phyloP scores from a whole-genome alignment of 2,797 vertebrate genomes.

The Anomalospiza imberbis region DNA sequence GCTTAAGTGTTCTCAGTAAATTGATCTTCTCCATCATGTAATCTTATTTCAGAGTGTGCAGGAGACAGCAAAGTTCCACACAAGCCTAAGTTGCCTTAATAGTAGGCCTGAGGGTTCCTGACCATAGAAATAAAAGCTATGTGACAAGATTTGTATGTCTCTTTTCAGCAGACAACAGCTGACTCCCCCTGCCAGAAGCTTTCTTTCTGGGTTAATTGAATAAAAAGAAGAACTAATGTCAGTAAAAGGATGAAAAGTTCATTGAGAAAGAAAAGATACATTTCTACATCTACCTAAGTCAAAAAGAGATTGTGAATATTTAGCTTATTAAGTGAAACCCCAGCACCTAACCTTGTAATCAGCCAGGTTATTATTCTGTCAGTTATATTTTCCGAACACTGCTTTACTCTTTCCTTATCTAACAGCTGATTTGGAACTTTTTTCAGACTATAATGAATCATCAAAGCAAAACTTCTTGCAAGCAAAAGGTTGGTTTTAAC shows the following conservation, averaged over 20 bases:
- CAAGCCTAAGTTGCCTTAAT: slow-evolving; percentile 69
- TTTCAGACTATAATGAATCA: not conserved
- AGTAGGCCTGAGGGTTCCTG: slow-evolving; percentile 69
- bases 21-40: slow-evolving; percentile 71
- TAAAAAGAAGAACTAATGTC: slow-evolving; percentile 68
- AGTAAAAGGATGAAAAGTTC: slow-evolving; percentile 66
- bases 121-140: slow-evolving; percentile 73
- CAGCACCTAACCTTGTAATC: slow-evolving; percentile 14
- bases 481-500: not conserved
- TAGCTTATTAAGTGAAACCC: slow-evolving; percentile 41
- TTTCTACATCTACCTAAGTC: not conserved
- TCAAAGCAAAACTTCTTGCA: not conserved
- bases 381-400: not conserved
- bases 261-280: slow-evolving; percentile 58
- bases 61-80: slow-evolving; percentile 74
- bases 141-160: slow-evolving; percentile 69
- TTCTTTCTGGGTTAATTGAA: slow-evolving; percentile 74
- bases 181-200: slow-evolving; percentile 64
- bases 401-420: slow-evolving; percentile 39
- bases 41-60: slow-evolving; percentile 78
- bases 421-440: not conserved
- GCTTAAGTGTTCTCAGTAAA: slow-evolving; percentile 69
- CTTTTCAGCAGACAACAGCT: slow-evolving; percentile 67
- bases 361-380: not conserved
- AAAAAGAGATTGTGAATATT: slow-evolving; percentile 38